Base-by-base conservation (phyloP, 2,797 vertebrate genomes). In the Euphonia xanthogaster region DNA sequence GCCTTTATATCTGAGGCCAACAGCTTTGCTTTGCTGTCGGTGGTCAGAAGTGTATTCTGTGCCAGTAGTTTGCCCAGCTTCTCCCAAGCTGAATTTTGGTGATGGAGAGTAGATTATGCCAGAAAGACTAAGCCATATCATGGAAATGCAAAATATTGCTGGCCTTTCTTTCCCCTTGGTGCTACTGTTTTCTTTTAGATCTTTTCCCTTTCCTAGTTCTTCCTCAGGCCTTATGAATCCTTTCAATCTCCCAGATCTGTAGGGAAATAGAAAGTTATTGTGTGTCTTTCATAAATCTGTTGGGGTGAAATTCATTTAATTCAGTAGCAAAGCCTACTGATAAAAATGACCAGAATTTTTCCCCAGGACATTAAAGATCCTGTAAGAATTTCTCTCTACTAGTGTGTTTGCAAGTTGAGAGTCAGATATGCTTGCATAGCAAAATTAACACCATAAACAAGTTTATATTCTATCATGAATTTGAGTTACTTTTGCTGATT, bases 391-490 rank as follows among this genome's bases (percentile, higher is more conserved):
- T 79, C 14, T 63, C 47, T 44, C 39, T 65, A 10, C 20, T 66
- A 16, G 11, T 40, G 16, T 20, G 25, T 73, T 72, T 86, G 25
- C 50, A 63, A 47, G 37, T 54, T 60, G 47, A 53, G 67, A 79
- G 75, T 39, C n/a, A 79, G 67, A 92, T 54, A 82, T 24, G 45
- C 45, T 83, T 42, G 25, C 31, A 50, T 58, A 90, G 92, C 86
- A 96, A 95, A 97, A 96, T 90, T 40, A 81, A 31, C 68, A 84
- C 53, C 33, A 58, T 77, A 96, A 97, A 82, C 50, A 75, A 75
- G 18, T 86, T 93, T 79, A 82, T 92, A 70, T 44, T 90, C 16
- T 86, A 9, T 67, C 57, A 75, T 48, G 22, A 79, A 88, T 77
- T 55, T 70, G 33, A 92, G 77, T 90, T 94, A 75, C 40, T 57